A percentile compares a stretch with the other conserved stretches of the same genome.
Evolutionary conservation across 1,140 invertebrate species (phyloP).

Genomic region (Bacillus rossius): DNA sequence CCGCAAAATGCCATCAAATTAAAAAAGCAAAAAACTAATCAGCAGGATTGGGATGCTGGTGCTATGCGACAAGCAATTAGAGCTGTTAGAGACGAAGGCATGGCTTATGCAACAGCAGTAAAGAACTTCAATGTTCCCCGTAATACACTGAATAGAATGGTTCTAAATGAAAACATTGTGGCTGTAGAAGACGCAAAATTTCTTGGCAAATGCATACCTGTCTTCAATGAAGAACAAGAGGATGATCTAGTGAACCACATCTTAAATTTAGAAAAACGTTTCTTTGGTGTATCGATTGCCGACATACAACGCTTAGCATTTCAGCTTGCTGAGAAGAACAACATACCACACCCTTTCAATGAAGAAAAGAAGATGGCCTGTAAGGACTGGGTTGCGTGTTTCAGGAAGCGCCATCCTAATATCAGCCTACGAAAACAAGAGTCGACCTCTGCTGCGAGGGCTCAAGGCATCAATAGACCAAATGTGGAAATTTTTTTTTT

Average conservation of each 20-base stretch:
- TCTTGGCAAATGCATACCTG: constrained; percentile 2
- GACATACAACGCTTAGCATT: background rate
- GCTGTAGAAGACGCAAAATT: background rate
- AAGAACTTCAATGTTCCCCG: background rate
- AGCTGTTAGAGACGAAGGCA: background rate
- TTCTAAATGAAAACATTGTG: background rate
- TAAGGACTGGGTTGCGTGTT: constrained; percentile 3
- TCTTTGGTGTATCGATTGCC: constrained; percentile 6
- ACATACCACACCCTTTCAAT: constrained; percentile 6
- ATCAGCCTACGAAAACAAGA: constrained; percentile 5
- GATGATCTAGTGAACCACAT: background rate
- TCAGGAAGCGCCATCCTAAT: background rate
- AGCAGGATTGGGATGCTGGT: background rate
- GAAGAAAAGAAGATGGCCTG: constrained; percentile 2
- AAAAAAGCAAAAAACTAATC: background rate
- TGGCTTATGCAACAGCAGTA: background rate
- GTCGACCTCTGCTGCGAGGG: constrained; percentile 26
- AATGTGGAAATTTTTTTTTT: constrained; percentile 31
- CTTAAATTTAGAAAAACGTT: constrained; percentile 4
- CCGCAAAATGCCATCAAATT: background rate
- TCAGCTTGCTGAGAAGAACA: constrained; percentile 1
- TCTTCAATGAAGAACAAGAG: constrained; percentile 9
- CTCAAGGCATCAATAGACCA: constrained; percentile 34
- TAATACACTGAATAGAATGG: background rate
- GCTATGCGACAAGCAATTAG: constrained; percentile 1